phyloP scores from a whole-genome alignment of 2,888 invertebrate genomes.

The Drosophila subquinaria region DNA sequence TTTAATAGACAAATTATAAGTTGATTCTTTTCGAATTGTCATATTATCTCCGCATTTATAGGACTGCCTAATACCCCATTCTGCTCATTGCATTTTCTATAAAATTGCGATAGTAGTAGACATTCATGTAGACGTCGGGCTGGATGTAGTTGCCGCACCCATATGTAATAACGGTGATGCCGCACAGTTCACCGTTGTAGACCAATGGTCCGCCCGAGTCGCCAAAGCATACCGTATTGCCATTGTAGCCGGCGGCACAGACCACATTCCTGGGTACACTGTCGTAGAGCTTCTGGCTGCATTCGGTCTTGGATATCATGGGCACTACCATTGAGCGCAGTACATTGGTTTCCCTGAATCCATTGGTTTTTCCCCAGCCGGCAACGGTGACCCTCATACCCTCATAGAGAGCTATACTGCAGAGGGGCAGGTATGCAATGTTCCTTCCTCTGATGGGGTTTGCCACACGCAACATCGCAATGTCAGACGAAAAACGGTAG shows the following conservation, averaged over 20 bases:
- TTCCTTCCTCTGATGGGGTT: not conserved
- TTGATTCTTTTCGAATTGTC: no score
- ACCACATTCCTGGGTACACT: slow-evolving; percentile 43
- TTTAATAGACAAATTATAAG: no score
- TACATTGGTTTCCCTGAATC: not conserved
- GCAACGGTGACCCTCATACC: slow-evolving; percentile 27
- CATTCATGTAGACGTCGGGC: slow-evolving; percentile 53
- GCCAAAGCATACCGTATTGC: slow-evolving; percentile 43
- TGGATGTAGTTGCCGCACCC: slow-evolving; percentile 30
- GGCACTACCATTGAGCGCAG: slow-evolving; percentile 28
- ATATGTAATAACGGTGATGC: slow-evolving; percentile 44
- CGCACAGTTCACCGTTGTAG: slow-evolving; percentile 40
- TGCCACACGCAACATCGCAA: slow-evolving; percentile 39
- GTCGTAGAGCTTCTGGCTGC: slow-evolving; percentile 16
- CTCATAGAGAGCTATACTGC: slow-evolving; percentile 1
- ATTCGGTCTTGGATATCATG: slow-evolving; percentile 15
- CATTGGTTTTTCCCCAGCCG: slow-evolving; percentile 40
- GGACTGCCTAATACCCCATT: slow-evolving; percentile 6
- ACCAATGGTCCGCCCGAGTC: slow-evolving; percentile 61
- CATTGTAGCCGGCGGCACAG: slow-evolving; percentile 41
- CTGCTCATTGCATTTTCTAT: slow-evolving; percentile 12
- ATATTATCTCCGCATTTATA: not conserved
- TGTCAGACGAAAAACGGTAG: slow-evolving; percentile 35
- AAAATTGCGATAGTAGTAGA: slow-evolving; percentile 29
- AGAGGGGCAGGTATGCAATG: slow-evolving; percentile 36